Base-by-base conservation (phyloP, 2,888 invertebrate genomes). In the Tenthredo mesomela region DNA sequence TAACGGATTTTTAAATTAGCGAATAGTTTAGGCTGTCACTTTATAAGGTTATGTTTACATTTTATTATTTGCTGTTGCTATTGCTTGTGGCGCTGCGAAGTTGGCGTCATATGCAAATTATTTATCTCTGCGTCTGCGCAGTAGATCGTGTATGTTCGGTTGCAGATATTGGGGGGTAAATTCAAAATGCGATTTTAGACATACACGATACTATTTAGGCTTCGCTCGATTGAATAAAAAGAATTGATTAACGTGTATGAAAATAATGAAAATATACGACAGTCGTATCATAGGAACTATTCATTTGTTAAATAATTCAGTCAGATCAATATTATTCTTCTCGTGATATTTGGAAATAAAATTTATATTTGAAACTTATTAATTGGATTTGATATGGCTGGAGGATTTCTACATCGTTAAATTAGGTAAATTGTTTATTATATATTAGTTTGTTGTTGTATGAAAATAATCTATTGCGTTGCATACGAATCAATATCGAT, bases 281-380 rank as follows among this genome's bases (percentile, higher is more conserved):
- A 15, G 40, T 61, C 61, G 80, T 80, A 6, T 61, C 80, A 40
- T 61, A 15, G 80, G 15, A 40, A 58, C 80, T 61, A 37, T 80
- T 80, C 61, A 33, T 4, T 4, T 21, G 61, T 37, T 21, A 50
- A 80, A 61, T 40, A 80, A 61, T 5, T 80, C 61, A 33, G 25
- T 50, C 54, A 54, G 77, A 40, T 61, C 7, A 21, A 61, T 80
- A 80, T 73, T 80, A 80, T 73, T 25, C 61, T 61, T 2, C 25
- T 21, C 58, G 3, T 33, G 21, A 7, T 61, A 7, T 61, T 40
- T 25, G 4, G 4, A 61, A 21, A 40, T 15, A 40, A 80, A 80
- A 40, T 80, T 54, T 2, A 80, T 37, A 40, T 50, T 61, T 61
- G 15, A 2, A 37, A 5, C 21, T 12, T 61, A 29, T 43, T 47